A percentile compares a stretch with the other conserved stretches of the same genome.
Evolutionary conservation across 2,797 vertebrate genomes (phyloP).

Genomic region (Austrolebias charrua): DNA sequence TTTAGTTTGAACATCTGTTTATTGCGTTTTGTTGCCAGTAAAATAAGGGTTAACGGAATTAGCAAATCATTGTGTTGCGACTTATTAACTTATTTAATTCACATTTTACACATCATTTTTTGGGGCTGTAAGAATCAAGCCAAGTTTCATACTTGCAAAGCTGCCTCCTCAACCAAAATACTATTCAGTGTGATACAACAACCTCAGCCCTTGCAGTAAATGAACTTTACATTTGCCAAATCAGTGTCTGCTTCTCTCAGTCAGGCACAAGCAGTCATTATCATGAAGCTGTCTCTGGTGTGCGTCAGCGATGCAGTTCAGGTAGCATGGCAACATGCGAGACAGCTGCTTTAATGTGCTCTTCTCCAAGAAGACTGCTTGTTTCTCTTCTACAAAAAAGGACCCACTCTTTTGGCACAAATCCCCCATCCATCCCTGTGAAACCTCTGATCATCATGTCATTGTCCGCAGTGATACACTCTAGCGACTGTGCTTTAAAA

Average conservation of each 20-base stretch:
- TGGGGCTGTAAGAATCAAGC: conserved; percentile 49
- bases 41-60: no score
- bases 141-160: conserved; percentile 26
- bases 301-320: conserved; percentile 41
- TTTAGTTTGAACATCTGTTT: no score
- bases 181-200: conserved; percentile 22
- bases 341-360: conserved; percentile 51
- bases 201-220: conserved; percentile 28
- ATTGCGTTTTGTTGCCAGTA: no score
- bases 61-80: no score
- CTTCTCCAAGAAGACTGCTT: conserved; percentile 46
- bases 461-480: conserved; percentile 68
- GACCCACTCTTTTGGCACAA: conserved; percentile 67
- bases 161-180: conserved; percentile 13
- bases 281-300: conserved; percentile 21
- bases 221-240: conserved; percentile 49
- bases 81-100: no score
- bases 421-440: conserved; percentile 51
- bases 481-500: conserved; percentile 66
- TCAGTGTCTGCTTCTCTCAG: conserved; percentile 34
- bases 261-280: conserved; percentile 41
- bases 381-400: conserved; percentile 63
- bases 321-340: conserved; percentile 46
- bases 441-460: conserved; percentile 78
- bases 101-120: no score